These are phyloP conservation scores for Meteorus sp. DNA, from an alignment of 1,140 invertebrate species.

Conservation along the genomic window DNA sequence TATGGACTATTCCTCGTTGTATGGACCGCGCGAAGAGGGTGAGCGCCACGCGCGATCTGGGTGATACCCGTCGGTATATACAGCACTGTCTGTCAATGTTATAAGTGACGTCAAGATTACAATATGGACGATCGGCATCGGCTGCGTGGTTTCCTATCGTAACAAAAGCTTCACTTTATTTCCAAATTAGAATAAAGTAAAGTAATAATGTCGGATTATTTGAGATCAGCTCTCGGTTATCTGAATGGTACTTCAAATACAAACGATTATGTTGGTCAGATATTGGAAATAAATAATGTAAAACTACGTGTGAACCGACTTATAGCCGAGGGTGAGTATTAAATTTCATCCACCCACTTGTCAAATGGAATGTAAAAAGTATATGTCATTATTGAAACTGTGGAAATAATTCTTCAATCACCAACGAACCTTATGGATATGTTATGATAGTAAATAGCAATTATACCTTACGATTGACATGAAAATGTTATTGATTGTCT, in stretches of 20 bases:
- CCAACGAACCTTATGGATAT: too few species aligned
- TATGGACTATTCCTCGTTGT: too few species aligned
- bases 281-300: constrained; percentile 84
- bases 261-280: constrained; percentile 90
- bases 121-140: constrained; percentile 54
- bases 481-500: too few species aligned
- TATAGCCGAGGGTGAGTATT: constrained; percentile 85
- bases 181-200: constrained; percentile 31
- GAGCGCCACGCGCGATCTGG: too few species aligned
- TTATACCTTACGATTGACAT: too few species aligned
- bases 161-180: constrained; percentile 31
- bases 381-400: background rate
- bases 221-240: constrained; percentile 53
- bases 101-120: constrained; percentile 40
- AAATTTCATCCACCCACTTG: constrained; percentile 33
- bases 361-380: background rate
- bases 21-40: too few species aligned
- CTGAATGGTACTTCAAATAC: constrained; percentile 45
- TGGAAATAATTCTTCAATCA: too few species aligned
- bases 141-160: constrained; percentile 43
- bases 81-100: background rate
- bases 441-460: too few species aligned
- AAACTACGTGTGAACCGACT: constrained; percentile 87
- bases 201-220: constrained; percentile 54
- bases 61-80: too few species aligned